Conservation (phyloP, 2,888 invertebrate species). For the Quadroppia sp. region DNA sequence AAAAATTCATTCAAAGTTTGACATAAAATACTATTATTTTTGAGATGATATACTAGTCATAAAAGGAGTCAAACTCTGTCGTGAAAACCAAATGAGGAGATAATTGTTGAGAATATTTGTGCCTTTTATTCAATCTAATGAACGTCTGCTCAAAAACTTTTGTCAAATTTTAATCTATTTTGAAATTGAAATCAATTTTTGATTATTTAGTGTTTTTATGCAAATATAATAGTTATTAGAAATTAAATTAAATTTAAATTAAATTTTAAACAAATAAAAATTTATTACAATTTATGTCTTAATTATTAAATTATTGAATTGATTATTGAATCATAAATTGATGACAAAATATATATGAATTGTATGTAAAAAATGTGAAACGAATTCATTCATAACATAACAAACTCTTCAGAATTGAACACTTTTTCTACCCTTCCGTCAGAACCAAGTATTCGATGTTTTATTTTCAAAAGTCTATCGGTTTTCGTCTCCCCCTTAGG, state of each 20-base stretch:
- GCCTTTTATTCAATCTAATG: too few species aligned
- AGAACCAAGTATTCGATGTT: slow-evolving; percentile 42
- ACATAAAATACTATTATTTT: neutral
- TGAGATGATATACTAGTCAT: slow-evolving; percentile 5
- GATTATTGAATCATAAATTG: neutral
- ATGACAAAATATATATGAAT: slow-evolving; percentile 20
- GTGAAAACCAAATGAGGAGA: neutral
- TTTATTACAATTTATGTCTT: too few species aligned
- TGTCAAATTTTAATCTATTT: too few species aligned
- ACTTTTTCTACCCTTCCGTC: slow-evolving; percentile 45
- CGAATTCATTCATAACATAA: slow-evolving; percentile 36
- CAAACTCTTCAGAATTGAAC: slow-evolving; percentile 42
- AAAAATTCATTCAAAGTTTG: neutral
- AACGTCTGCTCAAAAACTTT: too few species aligned
- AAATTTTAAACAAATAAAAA: neutral
- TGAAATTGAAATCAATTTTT: too few species aligned
- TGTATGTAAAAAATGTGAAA: slow-evolving; percentile 11
- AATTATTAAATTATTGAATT: too few species aligned
- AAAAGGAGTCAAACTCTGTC: neutral
- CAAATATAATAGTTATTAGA: too few species aligned
- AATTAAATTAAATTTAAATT: neutral
- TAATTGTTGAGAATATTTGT: neutral
- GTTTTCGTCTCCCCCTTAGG: neutral
- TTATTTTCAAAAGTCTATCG: slow-evolving; percentile 39
- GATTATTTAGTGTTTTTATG: too few species aligned